Conservation (phyloP, 2,888 invertebrate species). For the Priocnemis perturbator region DNA sequence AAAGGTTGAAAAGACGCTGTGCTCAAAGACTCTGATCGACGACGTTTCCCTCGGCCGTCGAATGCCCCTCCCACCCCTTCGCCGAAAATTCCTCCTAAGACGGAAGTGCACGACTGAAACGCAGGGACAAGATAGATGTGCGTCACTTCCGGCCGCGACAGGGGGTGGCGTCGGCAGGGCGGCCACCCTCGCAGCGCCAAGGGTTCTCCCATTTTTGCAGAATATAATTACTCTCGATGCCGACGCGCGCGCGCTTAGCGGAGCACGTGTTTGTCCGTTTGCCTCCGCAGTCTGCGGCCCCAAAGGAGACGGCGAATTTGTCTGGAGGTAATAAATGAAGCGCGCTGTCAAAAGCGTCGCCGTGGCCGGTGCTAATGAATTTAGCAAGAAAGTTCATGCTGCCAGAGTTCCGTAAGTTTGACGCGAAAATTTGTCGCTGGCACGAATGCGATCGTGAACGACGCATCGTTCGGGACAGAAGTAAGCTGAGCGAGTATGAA, state of each 20-base stretch:
- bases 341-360: slow-evolving; percentile 17
- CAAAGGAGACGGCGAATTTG: slow-evolving; percentile 39
- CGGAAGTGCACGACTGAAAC: slow-evolving; percentile 70
- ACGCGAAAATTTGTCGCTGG: too few species aligned
- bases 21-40: too few species aligned
- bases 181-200: slow-evolving; percentile 57
- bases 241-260: slow-evolving; percentile 28
- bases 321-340: slow-evolving; percentile 42
- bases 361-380: too few species aligned
- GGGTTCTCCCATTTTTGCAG: slow-evolving; percentile 60
- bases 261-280: slow-evolving; percentile 21
- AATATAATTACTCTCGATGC: slow-evolving; percentile 69
- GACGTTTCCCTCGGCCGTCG: not conserved
- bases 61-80: not conserved
- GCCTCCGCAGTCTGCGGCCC: slow-evolving; percentile 13
- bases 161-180: slow-evolving; percentile 73
- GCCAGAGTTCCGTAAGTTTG: too few species aligned
- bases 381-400: too few species aligned
- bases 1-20: too few species aligned
- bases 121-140: slow-evolving; percentile 73
- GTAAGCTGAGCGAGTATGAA: too few species aligned
- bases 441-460: too few species aligned
- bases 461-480: too few species aligned
- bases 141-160: slow-evolving; percentile 75
- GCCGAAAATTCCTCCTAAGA: slow-evolving; percentile 44